Evolutionary conservation across 1,140 invertebrate genomes (phyloP).

Genomic region (Drosophila carrolli): DNA sequence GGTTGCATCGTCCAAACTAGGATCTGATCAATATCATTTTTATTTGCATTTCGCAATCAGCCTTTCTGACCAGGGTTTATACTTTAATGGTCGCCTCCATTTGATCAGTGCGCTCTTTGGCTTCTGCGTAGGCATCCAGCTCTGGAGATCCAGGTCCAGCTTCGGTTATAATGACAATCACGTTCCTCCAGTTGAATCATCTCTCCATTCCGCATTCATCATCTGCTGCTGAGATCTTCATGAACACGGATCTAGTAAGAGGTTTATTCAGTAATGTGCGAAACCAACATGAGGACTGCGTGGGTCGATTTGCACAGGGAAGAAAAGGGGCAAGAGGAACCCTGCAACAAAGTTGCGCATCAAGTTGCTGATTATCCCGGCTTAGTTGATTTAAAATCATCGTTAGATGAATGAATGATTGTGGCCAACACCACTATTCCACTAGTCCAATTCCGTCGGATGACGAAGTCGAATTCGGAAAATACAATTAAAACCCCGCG

Average conservation of each 20-base stretch:
- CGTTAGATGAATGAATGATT: constrained; percentile 42
- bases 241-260: constrained; percentile 34
- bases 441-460: constrained; percentile 48
- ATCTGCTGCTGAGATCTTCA: constrained; percentile 54
- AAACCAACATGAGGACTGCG: constrained; percentile 43
- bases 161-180: constrained; percentile 60
- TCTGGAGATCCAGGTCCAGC: not conserved
- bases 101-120: constrained; percentile 39
- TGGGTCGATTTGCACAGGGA: constrained; percentile 36
- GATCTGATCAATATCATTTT: constrained; percentile 21
- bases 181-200: constrained; percentile 43
- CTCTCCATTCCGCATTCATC: constrained; percentile 60
- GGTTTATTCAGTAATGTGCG: constrained; percentile 60
- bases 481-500: constrained; percentile 26
- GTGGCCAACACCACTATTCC: constrained; percentile 37
- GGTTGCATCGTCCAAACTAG: constrained; percentile 10
- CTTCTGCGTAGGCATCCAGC: constrained; percentile 49
- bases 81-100: constrained; percentile 35
- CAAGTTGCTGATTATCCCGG: constrained; percentile 62
- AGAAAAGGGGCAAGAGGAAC: not conserved
- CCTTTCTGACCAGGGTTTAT: constrained; percentile 15
- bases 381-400: constrained; percentile 58
- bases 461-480: constrained; percentile 61
- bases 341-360: constrained; percentile 62
- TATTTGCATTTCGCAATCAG: constrained; percentile 10